Evolutionary conservation across 2,797 vertebrate species (phyloP).

Genomic region (Scolopax bukidnonensis): DNA sequence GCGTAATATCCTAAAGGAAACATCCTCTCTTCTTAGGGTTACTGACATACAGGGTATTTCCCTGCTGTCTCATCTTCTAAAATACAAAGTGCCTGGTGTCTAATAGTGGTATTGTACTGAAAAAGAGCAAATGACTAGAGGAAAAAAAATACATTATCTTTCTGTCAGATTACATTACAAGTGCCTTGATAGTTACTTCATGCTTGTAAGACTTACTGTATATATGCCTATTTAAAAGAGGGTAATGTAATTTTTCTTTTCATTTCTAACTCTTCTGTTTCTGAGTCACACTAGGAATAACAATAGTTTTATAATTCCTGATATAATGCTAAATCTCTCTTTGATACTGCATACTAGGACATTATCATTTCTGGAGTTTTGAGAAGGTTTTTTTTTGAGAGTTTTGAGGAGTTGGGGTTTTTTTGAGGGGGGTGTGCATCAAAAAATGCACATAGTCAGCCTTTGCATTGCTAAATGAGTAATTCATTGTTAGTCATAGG

Average conservation of each 20-base stretch:
- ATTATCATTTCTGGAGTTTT: not conserved
- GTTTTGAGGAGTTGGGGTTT: not conserved
- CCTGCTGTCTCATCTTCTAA: not conserved
- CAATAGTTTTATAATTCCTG: not conserved
- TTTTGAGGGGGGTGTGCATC: not conserved
- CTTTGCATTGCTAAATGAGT: not conserved
- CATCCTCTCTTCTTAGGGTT: not conserved
- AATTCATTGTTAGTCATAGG: not conserved
- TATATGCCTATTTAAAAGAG: not conserved
- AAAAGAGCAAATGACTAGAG: conserved; percentile 13
- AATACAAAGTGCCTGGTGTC: not conserved
- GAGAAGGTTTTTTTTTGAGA: not conserved
- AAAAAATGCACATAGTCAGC: not conserved
- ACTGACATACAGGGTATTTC: not conserved
- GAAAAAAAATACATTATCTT: conserved; percentile 13
- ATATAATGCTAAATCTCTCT: not conserved
- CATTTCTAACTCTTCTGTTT: not conserved
- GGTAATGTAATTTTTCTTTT: conserved; percentile 1
- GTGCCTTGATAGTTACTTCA: not conserved
- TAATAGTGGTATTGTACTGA: not conserved
- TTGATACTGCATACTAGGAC: not conserved
- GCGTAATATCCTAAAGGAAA: not conserved
- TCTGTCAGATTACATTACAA: conserved; percentile 25
- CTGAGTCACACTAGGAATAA: not conserved
- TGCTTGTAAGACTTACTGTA: not conserved